These are phyloP conservation scores for Dascyllus trimaculatus DNA, from an alignment of 2,113 vertebrate species.

Conservation along the genomic window DNA sequence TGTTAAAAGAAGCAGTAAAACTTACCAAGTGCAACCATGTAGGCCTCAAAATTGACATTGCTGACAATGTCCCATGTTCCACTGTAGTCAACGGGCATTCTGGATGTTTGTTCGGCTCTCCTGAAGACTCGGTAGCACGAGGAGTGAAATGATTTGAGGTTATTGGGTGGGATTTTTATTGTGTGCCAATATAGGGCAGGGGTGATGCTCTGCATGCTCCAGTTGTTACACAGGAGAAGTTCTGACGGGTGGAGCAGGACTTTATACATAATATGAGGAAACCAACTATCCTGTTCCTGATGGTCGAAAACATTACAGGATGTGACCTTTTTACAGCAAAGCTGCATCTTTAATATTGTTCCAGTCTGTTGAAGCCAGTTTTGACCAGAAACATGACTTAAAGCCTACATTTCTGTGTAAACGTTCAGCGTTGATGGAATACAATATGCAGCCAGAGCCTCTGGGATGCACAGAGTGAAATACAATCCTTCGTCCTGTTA, in stretches of 20 bases:
- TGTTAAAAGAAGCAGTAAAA: background rate
- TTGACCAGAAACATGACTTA: background rate
- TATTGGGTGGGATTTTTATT: slow-evolving; percentile 40
- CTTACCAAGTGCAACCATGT: slow-evolving; percentile 90
- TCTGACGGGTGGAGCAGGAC: slow-evolving; percentile 29
- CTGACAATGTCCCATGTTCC: slow-evolving; percentile 90
- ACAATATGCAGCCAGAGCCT: slow-evolving; percentile 6
- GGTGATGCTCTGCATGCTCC: slow-evolving; percentile 54
- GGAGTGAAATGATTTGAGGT: background rate
- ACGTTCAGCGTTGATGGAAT: background rate
- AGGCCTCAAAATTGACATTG: slow-evolving; percentile 89
- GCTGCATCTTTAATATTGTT: background rate
- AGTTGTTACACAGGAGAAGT: slow-evolving; percentile 32
- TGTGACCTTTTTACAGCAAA: background rate
- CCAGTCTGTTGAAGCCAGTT: background rate
- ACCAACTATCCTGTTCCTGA: slow-evolving; percentile 33
- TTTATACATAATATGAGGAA: slow-evolving; percentile 59
- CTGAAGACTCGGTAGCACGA: background rate
- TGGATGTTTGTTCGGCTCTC: slow-evolving; percentile 36
- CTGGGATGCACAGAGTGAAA: slow-evolving; percentile 48
- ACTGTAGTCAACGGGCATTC: slow-evolving; percentile 87
- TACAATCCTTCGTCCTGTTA: slow-evolving; percentile 43
- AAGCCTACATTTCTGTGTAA: background rate
- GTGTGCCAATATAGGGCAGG: slow-evolving; percentile 72
- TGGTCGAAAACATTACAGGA: background rate